These are phyloP conservation scores for Callaeas wilsoni DNA, from an alignment of 2,113 vertebrate genomes.

Conservation along the genomic window DNA sequence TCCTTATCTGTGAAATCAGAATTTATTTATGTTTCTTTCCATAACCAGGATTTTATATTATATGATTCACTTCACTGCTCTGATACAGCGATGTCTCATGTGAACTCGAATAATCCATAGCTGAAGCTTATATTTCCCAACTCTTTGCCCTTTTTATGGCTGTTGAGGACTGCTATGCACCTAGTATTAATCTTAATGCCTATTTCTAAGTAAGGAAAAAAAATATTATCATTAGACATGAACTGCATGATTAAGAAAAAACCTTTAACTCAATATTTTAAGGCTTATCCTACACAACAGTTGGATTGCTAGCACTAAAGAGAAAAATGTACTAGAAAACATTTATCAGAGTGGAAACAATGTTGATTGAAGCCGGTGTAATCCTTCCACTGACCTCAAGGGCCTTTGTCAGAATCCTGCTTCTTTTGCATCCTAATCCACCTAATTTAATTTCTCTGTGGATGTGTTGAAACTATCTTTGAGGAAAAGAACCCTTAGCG, in stretches of 20 bases:
- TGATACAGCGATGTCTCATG: neutral
- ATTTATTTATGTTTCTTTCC: neutral
- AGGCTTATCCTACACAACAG: neutral
- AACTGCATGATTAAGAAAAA: neutral
- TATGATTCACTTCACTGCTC: neutral
- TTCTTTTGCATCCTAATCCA: neutral
- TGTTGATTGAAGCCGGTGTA: neutral
- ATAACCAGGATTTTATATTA: neutral
- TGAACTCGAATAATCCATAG: neutral
- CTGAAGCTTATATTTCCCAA: neutral
- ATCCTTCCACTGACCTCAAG: neutral
- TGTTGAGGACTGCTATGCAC: neutral
- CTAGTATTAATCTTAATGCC: neutral
- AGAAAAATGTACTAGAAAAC: neutral
- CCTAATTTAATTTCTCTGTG: neutral
- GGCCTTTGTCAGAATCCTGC: neutral
- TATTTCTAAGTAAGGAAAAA: neutral
- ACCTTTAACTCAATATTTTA: neutral
- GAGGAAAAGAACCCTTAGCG: accelerated
- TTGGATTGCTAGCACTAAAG: neutral
- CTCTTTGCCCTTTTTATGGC: neutral
- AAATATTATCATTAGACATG: neutral
- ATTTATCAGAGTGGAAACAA: neutral
- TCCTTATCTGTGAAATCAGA: neutral
- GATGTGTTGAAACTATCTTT: neutral